Evolutionary conservation across 2,888 invertebrate genomes (phyloP).

Genomic region (Diarsia rubi): DNA sequence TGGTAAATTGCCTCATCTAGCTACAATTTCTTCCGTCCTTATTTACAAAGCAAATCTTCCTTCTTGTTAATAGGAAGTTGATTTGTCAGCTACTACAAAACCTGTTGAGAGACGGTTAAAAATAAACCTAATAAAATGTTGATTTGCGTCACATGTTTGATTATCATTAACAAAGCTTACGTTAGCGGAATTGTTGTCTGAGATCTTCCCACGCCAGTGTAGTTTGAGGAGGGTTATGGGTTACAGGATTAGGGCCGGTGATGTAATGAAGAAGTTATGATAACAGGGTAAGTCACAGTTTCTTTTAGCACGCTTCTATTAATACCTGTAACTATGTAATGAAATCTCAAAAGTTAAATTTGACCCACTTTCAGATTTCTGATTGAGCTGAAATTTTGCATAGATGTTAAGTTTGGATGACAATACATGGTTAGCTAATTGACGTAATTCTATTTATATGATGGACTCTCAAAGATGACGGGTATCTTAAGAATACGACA

Average conservation of each 20-base stretch:
- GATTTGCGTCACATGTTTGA: conserved; percentile 58
- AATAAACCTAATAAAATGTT: conserved; percentile 36
- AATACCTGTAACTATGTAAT: no score
- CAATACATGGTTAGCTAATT: no score
- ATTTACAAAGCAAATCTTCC: conserved; percentile 17
- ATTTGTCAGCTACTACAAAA: conserved; percentile 29
- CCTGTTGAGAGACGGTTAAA: conserved; percentile 24
- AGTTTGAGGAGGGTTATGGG: conserved; percentile 7
- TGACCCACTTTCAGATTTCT: no score
- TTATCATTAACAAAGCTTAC: conserved; percentile 71
- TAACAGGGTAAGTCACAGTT: no score
- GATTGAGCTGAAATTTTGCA: no score
- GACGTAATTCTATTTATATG: no score
- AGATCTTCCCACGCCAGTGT: conserved; percentile 41
- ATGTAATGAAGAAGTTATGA: not conserved
- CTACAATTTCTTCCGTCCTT: not conserved
- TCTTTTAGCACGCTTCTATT: no score
- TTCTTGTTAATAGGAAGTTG: not conserved
- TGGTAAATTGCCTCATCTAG: not conserved
- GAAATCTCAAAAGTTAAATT: no score
- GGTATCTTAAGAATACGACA: no score
- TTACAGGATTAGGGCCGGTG: not conserved
- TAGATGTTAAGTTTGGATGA: no score
- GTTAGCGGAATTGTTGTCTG: conserved; percentile 33
- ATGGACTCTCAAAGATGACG: no score